phyloP scores from a whole-genome alignment of 2,113 vertebrate species.

The Pyrgilauda ruficollis region DNA sequence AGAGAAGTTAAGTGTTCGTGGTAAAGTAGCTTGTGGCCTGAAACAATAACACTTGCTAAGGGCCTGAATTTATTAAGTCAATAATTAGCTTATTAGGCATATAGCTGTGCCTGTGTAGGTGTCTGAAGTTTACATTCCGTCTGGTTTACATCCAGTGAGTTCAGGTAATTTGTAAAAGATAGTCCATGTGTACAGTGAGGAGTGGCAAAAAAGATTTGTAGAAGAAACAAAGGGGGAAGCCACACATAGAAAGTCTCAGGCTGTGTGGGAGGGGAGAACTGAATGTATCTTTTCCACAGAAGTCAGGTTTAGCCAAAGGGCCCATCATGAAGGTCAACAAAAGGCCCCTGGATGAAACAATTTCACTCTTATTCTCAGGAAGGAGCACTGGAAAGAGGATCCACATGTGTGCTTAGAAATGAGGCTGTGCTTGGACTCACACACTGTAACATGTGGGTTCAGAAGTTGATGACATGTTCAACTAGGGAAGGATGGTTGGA shows the following conservation, averaged over 20 bases:
- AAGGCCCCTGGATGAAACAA: neutral
- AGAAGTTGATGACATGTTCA: neutral
- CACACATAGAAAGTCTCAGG: neutral
- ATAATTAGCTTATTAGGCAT: neutral
- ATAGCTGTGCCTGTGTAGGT: neutral
- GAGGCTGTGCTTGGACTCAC: neutral
- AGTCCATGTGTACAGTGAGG: neutral
- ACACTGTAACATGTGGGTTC: neutral
- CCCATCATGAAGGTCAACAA: neutral
- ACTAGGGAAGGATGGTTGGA: neutral
- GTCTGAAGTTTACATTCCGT: neutral
- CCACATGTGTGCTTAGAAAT: neutral
- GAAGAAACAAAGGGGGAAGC: neutral
- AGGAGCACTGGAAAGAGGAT: neutral
- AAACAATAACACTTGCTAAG: neutral
- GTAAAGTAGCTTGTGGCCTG: neutral
- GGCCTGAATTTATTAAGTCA: neutral
- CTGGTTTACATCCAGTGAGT: neutral
- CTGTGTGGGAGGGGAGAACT: neutral
- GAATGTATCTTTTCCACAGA: neutral
- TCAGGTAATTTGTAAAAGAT: neutral
- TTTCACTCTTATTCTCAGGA: neutral
- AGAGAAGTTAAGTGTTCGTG: neutral
- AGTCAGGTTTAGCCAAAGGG: neutral
- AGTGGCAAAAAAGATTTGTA: neutral